Base-by-base conservation (phyloP, 2,888 invertebrate species). In the Dimorphilus gyrociliatus region DNA sequence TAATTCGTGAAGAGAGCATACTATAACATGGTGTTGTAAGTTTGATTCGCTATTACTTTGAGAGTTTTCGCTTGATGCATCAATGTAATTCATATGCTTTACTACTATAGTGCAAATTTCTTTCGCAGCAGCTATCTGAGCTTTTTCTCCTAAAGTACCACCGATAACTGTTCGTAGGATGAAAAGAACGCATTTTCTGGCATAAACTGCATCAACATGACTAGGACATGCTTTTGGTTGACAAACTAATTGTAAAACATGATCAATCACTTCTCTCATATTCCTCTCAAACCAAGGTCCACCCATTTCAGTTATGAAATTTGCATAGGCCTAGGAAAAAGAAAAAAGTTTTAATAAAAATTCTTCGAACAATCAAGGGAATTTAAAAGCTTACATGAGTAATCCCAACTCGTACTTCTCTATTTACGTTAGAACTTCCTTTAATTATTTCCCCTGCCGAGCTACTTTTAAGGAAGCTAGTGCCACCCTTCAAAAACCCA, bases 121-220 rank as follows among this genome's bases (percentile, higher is more conserved):
- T 54, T 86, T 84, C 54, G 92, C 92, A 13, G 63, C 57, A 0
- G 82, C 79, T 18, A 84, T 76, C 63, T 97, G 97, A 6, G 92
- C 88, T 49, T 90, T 90, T 65, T 97, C 97, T 0, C 90, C 84
- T 15, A 97, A 69, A 74, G 94, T 77, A 58, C 82, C 80, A 0
- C 94, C 90, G 21, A 94, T 70, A 1, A 86, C 77, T 38, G 82
- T 79, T 28, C 88, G 73, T 32, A 94, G 67, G 43, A 94, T 85
- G 60, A 88, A 97, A 57, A 81, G 82, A 37, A 94, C 82, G 60
- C 94, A 97, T 64, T 90, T 90, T 44, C 94, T 74, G 1, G 92
- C 88, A 60, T 92, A 90, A 2, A 94, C 90, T 10, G 90, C 88
- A 62, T 94, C 92, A 0, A 92, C 88, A 54, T 97, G 94, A 0